phyloP scores from a whole-genome alignment of 2,888 invertebrate genomes.

The Thymelicus lineola region DNA sequence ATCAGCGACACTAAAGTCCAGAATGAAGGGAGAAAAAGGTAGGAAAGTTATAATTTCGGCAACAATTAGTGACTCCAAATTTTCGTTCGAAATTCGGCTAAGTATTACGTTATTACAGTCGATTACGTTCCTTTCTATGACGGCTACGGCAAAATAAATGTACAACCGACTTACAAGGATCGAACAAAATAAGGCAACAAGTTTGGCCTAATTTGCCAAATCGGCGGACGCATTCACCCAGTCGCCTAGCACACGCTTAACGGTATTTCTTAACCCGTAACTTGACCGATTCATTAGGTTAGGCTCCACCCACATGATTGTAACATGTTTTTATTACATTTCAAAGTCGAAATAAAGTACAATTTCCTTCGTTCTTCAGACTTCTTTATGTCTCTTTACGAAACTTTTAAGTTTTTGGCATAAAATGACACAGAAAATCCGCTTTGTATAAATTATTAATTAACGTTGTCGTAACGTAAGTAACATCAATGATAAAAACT shows the following conservation, averaged over 20 bases:
- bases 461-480: too few relatives aligned
- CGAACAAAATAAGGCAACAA: constrained; percentile 23
- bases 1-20: too few relatives aligned
- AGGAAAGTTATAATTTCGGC: too few relatives aligned
- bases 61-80: too few relatives aligned
- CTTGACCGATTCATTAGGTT: constrained; percentile 20
- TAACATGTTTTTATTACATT: constrained; percentile 5
- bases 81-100: too few relatives aligned
- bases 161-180: constrained; percentile 3
- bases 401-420: too few relatives aligned
- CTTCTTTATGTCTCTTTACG: background rate
- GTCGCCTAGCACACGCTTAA: constrained; percentile 19
- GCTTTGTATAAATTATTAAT: too few relatives aligned
- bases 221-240: background rate
- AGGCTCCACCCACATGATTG: constrained; percentile 14
- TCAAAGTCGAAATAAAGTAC: constrained; percentile 1
- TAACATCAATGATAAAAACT: too few relatives aligned
- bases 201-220: constrained; percentile 23
- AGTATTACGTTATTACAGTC: background rate
- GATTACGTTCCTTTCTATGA: background rate
- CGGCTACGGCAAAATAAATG: constrained; percentile 2
- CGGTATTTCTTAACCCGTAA: constrained; percentile 22
- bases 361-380: background rate
- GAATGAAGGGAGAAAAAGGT: too few relatives aligned
- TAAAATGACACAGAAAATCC: too few relatives aligned